Evolutionary conservation across 2,797 vertebrate species (phyloP).

Genomic region (Arrhamphus sclerolepis): DNA sequence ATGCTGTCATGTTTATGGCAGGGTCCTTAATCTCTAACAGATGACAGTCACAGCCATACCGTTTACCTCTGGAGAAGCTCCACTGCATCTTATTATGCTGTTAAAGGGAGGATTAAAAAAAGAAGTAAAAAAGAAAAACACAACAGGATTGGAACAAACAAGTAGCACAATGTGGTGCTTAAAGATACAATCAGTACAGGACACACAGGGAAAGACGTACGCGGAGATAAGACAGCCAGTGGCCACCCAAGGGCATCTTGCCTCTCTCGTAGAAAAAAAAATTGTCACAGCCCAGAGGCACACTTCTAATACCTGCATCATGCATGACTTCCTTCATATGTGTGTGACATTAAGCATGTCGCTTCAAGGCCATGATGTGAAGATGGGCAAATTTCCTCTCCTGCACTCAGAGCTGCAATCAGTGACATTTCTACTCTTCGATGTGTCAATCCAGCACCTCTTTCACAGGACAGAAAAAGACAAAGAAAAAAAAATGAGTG

Average conservation of each 20-base stretch:
- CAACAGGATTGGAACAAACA: conserved; percentile 33
- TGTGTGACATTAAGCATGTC: conserved; percentile 2
- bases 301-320: conserved; percentile 30
- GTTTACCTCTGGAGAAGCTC: conserved; percentile 35
- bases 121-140: neutral
- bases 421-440: neutral
- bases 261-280: conserved; percentile 30
- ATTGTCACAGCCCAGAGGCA: conserved; percentile 24
- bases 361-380: neutral
- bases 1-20: conserved; percentile 33
- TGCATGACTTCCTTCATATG: neutral
- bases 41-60: conserved; percentile 33
- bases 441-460: conserved; percentile 2
- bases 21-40: conserved; percentile 44
- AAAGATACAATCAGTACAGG: conserved; percentile 59
- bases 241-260: conserved; percentile 52
- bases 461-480: conserved; percentile 4
- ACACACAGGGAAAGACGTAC: conserved; percentile 31
- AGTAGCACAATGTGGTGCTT: conserved; percentile 46
- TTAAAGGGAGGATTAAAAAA: conserved; percentile 1
- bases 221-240: conserved; percentile 45
- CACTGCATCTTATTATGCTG: conserved; percentile 31
- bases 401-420: neutral
- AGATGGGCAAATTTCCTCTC: neutral
- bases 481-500: neutral